These are phyloP conservation scores for Crocidura indochinensis DNA, from an alignment of 2,797 vertebrate species.

Conservation along the genomic window DNA sequence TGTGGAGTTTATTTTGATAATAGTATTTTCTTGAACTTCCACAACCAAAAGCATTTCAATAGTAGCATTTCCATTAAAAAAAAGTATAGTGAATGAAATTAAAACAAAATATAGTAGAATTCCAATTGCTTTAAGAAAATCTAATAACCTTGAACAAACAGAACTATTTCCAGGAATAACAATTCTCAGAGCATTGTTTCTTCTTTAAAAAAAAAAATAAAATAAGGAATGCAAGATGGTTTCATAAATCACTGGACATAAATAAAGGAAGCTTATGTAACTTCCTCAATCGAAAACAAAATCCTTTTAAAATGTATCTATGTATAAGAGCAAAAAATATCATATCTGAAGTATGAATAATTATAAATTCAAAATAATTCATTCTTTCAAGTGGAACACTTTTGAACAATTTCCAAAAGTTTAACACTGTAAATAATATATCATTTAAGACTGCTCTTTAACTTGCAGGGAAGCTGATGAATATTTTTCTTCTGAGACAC, in stretches of 20 bases:
- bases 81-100: slow-evolving; percentile 76
- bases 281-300: slow-evolving; percentile 68
- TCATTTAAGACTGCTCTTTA: slow-evolving; percentile 80
- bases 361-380: slow-evolving; percentile 81
- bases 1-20: slow-evolving; percentile 71
- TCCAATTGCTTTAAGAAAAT: slow-evolving; percentile 78
- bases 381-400: slow-evolving; percentile 71
- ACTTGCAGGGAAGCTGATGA: slow-evolving; percentile 78
- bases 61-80: slow-evolving; percentile 73
- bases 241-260: slow-evolving; percentile 81
- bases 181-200: slow-evolving; percentile 67
- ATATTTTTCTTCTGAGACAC: slow-evolving; percentile 76
- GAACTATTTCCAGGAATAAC: slow-evolving; percentile 80
- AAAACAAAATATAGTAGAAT: slow-evolving; percentile 80
- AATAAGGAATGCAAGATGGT: slow-evolving; percentile 74
- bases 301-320: slow-evolving; percentile 73
- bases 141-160: slow-evolving; percentile 76
- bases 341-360: slow-evolving; percentile 81
- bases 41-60: slow-evolving; percentile 81
- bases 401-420: slow-evolving; percentile 84
- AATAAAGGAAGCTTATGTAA: slow-evolving; percentile 82
- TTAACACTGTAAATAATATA: slow-evolving; percentile 82
- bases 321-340: slow-evolving; percentile 79
- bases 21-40: slow-evolving; percentile 61
- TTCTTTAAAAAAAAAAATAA: slow-evolving; percentile 65